Conservation (phyloP, 2,113 vertebrate genomes). For the Nothocercus nigrocapillus region DNA sequence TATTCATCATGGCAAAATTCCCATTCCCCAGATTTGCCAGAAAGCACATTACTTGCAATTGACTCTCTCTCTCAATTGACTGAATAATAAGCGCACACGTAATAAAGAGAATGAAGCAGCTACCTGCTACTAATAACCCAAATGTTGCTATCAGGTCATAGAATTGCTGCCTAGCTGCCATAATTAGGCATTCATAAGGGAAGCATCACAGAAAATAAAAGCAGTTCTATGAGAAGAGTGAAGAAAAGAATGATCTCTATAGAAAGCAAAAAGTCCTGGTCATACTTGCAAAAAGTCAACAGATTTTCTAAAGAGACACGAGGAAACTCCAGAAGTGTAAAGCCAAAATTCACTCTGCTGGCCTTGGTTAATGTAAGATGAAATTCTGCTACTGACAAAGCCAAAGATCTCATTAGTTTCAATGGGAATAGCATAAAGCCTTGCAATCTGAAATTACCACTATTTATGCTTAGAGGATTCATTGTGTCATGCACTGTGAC, state of each 20-base stretch:
- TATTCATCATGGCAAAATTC: slow-evolving; percentile 56
- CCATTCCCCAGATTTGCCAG: slow-evolving; percentile 36
- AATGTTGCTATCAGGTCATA: not conserved
- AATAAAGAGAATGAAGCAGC: not conserved
- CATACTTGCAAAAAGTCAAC: not conserved
- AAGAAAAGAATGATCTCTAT: not conserved
- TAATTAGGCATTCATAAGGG: not conserved
- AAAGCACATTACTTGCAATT: slow-evolving; percentile 22
- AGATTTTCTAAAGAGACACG: not conserved
- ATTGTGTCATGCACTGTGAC: not conserved
- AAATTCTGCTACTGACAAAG: not conserved
- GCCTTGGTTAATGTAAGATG: not conserved
- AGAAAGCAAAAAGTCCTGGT: not conserved
- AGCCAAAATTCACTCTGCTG: not conserved
- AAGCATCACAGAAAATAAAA: not conserved
- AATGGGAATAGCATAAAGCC: not conserved
- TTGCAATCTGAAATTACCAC: not conserved
- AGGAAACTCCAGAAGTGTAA: not conserved
- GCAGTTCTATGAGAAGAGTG: not conserved
- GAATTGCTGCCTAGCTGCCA: not conserved
- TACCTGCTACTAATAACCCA: not conserved
- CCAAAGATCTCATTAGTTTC: not conserved
- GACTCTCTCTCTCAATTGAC: not conserved
- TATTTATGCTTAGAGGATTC: not conserved
- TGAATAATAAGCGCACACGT: slow-evolving; percentile 11